phyloP scores from a whole-genome alignment of 2,888 invertebrate species.

The Tetropium fuscum region DNA sequence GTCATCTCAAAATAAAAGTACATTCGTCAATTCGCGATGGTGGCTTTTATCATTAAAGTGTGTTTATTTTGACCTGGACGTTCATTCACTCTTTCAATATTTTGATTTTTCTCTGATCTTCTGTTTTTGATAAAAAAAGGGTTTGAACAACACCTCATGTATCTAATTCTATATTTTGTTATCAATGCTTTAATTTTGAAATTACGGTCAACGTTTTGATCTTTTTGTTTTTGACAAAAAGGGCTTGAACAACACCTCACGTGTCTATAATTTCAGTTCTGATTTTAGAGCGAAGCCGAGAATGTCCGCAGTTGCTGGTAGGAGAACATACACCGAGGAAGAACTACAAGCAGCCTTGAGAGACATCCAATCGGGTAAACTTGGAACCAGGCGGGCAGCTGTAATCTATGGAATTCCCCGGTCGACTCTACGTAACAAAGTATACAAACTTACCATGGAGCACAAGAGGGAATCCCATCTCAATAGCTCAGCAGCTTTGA shows the following conservation, averaged over 20 bases:
- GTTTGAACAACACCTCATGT: conserved; percentile 36
- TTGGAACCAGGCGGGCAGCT: conserved; percentile 93
- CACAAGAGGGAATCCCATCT: conserved; percentile 76
- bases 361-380: conserved; percentile 92
- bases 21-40: too few species aligned
- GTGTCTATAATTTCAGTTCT: conserved; percentile 65
- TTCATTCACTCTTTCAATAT: too few species aligned
- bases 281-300: conserved; percentile 77
- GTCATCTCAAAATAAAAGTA: too few species aligned
- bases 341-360: conserved; percentile 94
- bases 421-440: conserved; percentile 96
- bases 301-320: conserved; percentile 73
- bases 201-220: too few species aligned
- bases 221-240: conserved; percentile 20
- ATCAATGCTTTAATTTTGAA: too few species aligned
- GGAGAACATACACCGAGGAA: conserved; percentile 94
- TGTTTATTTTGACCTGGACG: too few species aligned
- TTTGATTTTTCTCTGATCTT: too few species aligned
- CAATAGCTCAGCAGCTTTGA: conserved; percentile 58
- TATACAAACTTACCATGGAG: conserved; percentile 84
- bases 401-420: conserved; percentile 97
- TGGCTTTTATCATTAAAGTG: too few species aligned
- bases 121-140: conserved; percentile 19
- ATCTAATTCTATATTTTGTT: too few species aligned
- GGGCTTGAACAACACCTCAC: conserved; percentile 37